These are phyloP conservation scores for Scylla paramamosain DNA, from an alignment of 1,140 invertebrate species.

Conservation along the genomic window DNA sequence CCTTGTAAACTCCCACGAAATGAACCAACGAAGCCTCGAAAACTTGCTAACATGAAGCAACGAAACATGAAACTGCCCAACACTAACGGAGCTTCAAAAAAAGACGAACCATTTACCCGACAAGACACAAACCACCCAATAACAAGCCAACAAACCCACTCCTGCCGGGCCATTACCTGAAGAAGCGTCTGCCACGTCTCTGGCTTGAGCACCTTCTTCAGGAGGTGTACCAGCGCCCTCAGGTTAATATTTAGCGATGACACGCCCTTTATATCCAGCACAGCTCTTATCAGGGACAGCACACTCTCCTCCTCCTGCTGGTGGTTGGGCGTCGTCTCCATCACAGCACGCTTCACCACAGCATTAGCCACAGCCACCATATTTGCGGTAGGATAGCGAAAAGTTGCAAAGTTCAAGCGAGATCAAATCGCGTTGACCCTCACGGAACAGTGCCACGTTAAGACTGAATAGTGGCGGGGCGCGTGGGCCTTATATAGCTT, in stretches of 20 bases:
- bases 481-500: neutral
- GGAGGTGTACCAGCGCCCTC: conserved; percentile 81
- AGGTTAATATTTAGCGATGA: conserved; percentile 75
- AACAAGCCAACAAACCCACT: too few species aligned
- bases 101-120: too few species aligned
- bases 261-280: conserved; percentile 62
- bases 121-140: too few species aligned
- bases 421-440: too few species aligned
- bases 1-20: too few species aligned
- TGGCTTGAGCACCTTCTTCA: conserved; percentile 75
- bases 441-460: neutral
- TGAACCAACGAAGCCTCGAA: too few species aligned
- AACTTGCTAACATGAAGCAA: too few species aligned
- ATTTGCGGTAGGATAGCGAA: too few species aligned
- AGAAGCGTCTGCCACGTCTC: conserved; percentile 76
- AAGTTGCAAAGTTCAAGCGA: too few species aligned
- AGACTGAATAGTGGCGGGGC: neutral
- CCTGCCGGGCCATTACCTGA: conserved; percentile 49
- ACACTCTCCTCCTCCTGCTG: conserved; percentile 56
- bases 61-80: too few species aligned
- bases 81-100: too few species aligned
- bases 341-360: neutral
- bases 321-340: neutral
- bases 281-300: conserved; percentile 57
- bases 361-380: neutral